These are phyloP conservation scores for Plutomurus gul DNA, from an alignment of 1,140 invertebrate genomes.

Conservation along the genomic window DNA sequence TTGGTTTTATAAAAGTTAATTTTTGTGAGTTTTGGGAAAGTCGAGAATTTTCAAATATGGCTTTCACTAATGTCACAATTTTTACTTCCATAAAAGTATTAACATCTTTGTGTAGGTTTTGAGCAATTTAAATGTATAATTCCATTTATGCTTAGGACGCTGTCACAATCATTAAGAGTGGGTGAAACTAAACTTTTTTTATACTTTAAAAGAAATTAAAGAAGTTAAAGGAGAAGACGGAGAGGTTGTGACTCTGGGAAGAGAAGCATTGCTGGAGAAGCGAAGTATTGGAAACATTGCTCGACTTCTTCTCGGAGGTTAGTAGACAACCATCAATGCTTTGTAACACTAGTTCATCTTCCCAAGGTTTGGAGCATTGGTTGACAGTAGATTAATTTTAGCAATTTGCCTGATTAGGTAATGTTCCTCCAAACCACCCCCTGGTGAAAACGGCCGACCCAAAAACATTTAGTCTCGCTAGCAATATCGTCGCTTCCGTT, in stretches of 20 bases:
- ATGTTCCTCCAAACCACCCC: slow-evolving; percentile 53
- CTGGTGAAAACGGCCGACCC: slow-evolving; percentile 51
- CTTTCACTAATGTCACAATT: no score
- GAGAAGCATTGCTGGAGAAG: not conserved
- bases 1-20: no score
- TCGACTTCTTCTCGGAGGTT: slow-evolving; percentile 52
- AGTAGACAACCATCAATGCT: not conserved
- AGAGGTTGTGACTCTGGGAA: not conserved
- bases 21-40: no score
- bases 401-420: slow-evolving; percentile 38
- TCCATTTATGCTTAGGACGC: no score
- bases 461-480: slow-evolving; percentile 19
- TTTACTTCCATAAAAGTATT: no score
- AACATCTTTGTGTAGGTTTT: no score
- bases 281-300: slow-evolving; percentile 51
- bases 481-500: slow-evolving; percentile 46
- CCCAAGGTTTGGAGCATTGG: not conserved
- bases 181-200: no score
- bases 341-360: not conserved
- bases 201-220: not conserved
- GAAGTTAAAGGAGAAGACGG: not conserved
- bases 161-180: no score
- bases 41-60: no score
- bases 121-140: no score
- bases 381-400: not conserved